Base-by-base conservation (phyloP, 2,797 vertebrate genomes). In the Phoeniculus purpureus region DNA sequence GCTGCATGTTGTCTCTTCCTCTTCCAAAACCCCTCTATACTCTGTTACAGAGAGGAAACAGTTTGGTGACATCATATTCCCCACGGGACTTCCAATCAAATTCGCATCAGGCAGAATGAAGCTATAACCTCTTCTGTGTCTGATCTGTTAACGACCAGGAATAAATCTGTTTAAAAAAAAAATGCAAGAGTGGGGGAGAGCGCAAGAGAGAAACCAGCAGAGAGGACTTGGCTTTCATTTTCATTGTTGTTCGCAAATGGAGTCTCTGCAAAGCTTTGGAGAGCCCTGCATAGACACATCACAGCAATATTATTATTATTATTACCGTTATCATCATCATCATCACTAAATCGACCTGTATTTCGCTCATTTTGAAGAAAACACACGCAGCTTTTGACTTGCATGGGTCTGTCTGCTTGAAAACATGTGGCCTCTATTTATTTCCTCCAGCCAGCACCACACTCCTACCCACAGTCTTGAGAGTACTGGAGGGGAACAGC, bases 31-130 rank as follows among this genome's bases (percentile, higher is more conserved):
- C 48, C 18, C 16, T 55, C 79, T 87, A 84, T 37, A 93, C 91
- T 94, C 66, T 79, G 10, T 91, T 94, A 90, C 1, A 56, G 71
- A 93, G 68, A 95, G 75, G 88, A 94, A 95, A 94, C 64, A 34
- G 29, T 90, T 93, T 75, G 34, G 73, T 81, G 84, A 77, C 70
- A 55, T 85, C 87, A 85, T 88, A 87, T 89, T 89, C 73, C 87
- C 86, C 2, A 0, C 56, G 47, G 47, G 81, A 90, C 64, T 88
- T 93, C 87, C 91, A 94, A 96, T 89, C 89, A 89, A 96, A 93
- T 93, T 60, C 23, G 61, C n/a, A 45, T 74, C 13, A 1, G 66
- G 89, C 77, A 94, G 84, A 94, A 93, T 1, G 9, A 94, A 94
- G 70, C 72, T 72, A 85, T 77, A 92, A 62, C 65, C 56, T 88